A percentile compares a stretch with the other conserved stretches of the same genome.
Evolutionary conservation across 1,140 invertebrate species (phyloP).

Genomic region (Anthonomus grandis): DNA sequence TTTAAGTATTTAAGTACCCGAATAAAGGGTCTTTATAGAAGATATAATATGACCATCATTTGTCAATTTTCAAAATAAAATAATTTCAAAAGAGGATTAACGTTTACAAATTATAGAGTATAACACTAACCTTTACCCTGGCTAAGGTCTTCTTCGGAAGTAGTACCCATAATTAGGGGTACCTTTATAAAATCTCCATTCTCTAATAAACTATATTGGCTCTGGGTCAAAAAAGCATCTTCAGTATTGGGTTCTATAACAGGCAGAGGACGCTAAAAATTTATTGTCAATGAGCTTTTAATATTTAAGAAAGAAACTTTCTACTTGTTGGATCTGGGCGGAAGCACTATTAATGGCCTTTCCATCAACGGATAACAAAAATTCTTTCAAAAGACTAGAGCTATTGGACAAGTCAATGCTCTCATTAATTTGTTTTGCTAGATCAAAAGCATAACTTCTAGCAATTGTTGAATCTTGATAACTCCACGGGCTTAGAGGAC

Average conservation of each 20-base stretch:
- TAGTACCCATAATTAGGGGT: constrained; percentile 32
- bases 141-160: constrained; percentile 29
- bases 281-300: background rate
- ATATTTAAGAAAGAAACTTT: background rate
- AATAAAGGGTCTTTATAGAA: too few species aligned
- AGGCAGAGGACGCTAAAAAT: constrained; percentile 13
- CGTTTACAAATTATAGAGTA: too few species aligned
- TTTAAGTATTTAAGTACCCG: too few species aligned
- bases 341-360: constrained; percentile 3
- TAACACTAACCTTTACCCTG: constrained; percentile 1
- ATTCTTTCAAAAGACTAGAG: background rate
- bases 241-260: constrained; percentile 28
- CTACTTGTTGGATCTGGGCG: too few species aligned
- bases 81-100: too few species aligned
- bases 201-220: constrained; percentile 27
- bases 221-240: constrained; percentile 31
- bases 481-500: constrained; percentile 8
- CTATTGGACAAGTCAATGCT: background rate
- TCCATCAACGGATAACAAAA: background rate
- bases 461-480: background rate
- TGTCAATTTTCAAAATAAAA: too few species aligned
- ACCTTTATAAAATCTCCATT: constrained; percentile 33
- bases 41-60: too few species aligned
- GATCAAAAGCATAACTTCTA: constrained; percentile 8
- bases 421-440: constrained; percentile 2